phyloP scores from a whole-genome alignment of 2,113 vertebrate species.

The Apteryx mantelli region DNA sequence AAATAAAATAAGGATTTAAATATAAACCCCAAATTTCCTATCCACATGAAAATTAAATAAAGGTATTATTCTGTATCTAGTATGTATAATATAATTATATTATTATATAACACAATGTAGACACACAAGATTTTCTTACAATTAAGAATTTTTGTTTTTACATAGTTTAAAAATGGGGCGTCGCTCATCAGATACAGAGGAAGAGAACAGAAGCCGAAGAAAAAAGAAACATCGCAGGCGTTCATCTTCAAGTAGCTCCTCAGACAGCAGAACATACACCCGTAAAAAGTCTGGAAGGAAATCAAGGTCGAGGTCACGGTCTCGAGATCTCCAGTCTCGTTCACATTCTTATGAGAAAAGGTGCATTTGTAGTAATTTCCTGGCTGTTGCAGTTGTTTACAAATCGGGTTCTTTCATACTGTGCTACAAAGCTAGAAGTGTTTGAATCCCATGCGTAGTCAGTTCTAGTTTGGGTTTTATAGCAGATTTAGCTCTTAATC shows the following conservation, averaged over 20 bases:
- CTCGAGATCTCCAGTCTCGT: constrained; percentile 76
- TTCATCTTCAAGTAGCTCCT: constrained; percentile 92
- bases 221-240: constrained; percentile 88
- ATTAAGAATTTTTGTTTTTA: background rate
- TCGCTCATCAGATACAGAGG: constrained; percentile 92
- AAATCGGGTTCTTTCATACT: fast-evolving
- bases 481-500: background rate
- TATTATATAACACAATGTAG: background rate
- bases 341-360: constrained; percentile 86
- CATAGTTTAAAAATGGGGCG: constrained; percentile 85
- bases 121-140: background rate
- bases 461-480: background rate
- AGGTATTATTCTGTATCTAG: background rate
- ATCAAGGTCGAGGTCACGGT: constrained; percentile 85
- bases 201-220: constrained; percentile 84
- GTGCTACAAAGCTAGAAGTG: background rate
- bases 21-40: background rate
- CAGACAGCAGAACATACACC: constrained; percentile 82
- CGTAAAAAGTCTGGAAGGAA: constrained; percentile 85
- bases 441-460: fast-evolving
- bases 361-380: constrained; percentile 30
- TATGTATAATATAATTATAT: background rate
- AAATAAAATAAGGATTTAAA: background rate
- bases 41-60: background rate
- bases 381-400: background rate